Percentiles rank a stretch among this genome's conserved stretches.
phyloP scores from a whole-genome alignment of 2,113 vertebrate species.

The Phalacrocorax carbo region DNA sequence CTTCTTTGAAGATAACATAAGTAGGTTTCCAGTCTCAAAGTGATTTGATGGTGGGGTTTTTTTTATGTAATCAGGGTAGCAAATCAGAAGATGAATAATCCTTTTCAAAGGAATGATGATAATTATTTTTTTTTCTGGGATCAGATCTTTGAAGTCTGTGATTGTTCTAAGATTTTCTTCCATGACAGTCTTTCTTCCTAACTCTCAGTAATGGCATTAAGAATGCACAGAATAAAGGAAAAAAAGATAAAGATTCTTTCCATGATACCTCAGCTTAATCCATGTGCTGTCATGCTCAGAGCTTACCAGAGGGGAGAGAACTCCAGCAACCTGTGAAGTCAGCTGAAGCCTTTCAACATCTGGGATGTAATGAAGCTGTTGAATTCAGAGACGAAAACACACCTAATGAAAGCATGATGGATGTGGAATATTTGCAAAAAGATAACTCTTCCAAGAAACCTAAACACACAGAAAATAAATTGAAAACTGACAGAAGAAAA shows the following conservation, averaged over 20 bases:
- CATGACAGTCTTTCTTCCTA: neutral
- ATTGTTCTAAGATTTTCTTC: neutral
- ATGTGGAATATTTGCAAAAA: neutral
- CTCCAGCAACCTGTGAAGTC: constrained; percentile 16
- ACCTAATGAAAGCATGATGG: neutral
- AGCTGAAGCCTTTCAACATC: neutral
- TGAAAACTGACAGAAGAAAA: neutral
- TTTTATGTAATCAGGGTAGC: neutral
- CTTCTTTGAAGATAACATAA: neutral
- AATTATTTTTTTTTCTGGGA: neutral
- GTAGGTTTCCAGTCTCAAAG: neutral
- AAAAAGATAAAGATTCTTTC: neutral
- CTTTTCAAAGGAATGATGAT: neutral
- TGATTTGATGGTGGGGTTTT: neutral
- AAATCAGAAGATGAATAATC: neutral
- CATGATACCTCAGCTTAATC: neutral
- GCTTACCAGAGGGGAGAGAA: constrained; percentile 6
- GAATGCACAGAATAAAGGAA: neutral
- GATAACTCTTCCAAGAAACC: neutral
- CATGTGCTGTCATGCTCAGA: constrained; percentile 29
- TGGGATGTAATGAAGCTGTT: neutral
- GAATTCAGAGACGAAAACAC: neutral
- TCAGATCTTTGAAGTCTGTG: neutral
- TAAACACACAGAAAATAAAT: neutral
- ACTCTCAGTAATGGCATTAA: neutral